Base-by-base conservation (phyloP, 2,113 vertebrate genomes). In the Perccottus glenii region DNA sequence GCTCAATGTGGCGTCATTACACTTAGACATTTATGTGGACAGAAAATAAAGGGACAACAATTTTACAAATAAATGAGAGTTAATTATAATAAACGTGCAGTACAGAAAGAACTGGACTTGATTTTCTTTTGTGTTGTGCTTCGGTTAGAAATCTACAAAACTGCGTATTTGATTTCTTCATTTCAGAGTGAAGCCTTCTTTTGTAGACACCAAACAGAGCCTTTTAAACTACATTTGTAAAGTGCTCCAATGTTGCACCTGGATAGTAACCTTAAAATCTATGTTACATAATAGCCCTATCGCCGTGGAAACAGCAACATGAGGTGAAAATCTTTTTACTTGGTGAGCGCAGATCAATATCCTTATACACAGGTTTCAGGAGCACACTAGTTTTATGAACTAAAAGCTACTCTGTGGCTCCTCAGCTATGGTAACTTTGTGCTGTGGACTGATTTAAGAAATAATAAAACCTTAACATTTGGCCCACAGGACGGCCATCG, bases 401-500 rank as follows among this genome's bases (percentile, higher is more conserved):
- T 86, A 85, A 86, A 82, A 82, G 72, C 80, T 81, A 63, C 14
- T 50, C 67, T 63, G 83, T 70, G 73, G 74, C 83, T 77, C 80
- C 67, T 78, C 72, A 52, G 59, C 77, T 61, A 44, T 4, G 56
- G 45, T 59, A 81, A 82, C 72, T 80, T 73, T 76, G 65, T 61
- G 60, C 81, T 66, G 66, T 60, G 78, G 77, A 77, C 75, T 85
- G 87, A 89, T 91, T 87, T 84, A 82, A 87, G 85, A 82, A 80
- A 86, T 88, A 87, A 89, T 89, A 89, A 87, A 90, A 86, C 72
- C 67, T 74, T 61, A 87, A 86, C 84, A 87, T 85, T 85, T 89
- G 89, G 78, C 68, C 83, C 63, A 65, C 83, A 56, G 81, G 75
- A 81, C 33, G 7, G 50, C 64, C 81, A 91, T 91, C 64, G 88